Evolutionary conservation across 2,113 vertebrate species (phyloP).

Genomic region (Phalacrocorax pelagicus): DNA sequence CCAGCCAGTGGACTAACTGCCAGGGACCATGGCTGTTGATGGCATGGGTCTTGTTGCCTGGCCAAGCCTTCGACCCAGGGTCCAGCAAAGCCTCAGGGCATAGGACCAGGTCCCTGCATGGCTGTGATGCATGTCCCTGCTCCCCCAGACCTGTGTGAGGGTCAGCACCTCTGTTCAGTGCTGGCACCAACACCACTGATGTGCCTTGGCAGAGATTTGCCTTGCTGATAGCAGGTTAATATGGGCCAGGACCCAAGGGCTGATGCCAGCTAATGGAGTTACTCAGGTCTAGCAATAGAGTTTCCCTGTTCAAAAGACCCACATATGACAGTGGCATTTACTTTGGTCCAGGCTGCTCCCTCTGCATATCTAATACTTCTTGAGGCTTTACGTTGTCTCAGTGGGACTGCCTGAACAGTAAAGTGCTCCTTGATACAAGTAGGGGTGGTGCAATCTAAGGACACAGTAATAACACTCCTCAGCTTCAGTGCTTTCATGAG

Average conservation of each 20-base stretch:
- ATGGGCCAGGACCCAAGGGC: neutral
- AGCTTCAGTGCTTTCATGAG: neutral
- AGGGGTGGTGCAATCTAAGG: neutral
- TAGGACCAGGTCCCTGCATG: neutral
- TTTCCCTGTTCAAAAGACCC: neutral
- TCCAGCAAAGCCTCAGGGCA: neutral
- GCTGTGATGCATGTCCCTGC: neutral
- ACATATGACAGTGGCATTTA: neutral
- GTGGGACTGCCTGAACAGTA: neutral
- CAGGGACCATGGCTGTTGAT: neutral
- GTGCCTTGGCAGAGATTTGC: accelerated
- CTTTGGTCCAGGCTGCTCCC: neutral
- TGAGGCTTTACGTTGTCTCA: neutral
- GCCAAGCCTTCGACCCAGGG: neutral
- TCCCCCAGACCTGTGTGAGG: neutral
- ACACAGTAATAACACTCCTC: neutral
- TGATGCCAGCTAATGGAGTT: neutral
- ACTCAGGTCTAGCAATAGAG: neutral
- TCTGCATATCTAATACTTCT: neutral
- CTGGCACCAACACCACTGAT: neutral
- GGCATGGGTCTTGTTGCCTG: neutral
- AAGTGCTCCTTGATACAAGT: neutral
- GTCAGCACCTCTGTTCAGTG: neutral
- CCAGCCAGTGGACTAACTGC: neutral
- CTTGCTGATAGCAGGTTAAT: neutral